phyloP scores from a whole-genome alignment of 2,888 invertebrate genomes.

The Ophioninae sp. region DNA sequence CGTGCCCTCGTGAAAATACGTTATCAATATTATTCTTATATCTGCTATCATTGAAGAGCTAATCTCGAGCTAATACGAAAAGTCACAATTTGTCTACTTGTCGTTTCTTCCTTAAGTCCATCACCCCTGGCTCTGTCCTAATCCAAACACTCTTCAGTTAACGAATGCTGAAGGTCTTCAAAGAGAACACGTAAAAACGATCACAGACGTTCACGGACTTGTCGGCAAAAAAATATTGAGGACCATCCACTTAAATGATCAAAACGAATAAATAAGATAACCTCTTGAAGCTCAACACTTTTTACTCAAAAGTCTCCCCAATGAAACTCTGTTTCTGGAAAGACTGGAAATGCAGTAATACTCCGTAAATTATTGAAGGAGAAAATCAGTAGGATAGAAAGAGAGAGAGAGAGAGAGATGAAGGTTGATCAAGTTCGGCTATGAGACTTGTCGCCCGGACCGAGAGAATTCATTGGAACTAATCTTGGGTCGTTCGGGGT shows the following conservation, averaged over 20 bases:
- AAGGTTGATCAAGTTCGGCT: constrained; percentile 46
- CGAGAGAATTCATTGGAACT: constrained; percentile 63
- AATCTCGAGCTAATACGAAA: too few relatives aligned
- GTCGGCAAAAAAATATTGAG: background rate
- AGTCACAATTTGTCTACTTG: too few relatives aligned
- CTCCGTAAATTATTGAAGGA: constrained; percentile 47
- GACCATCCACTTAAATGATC: constrained; percentile 49
- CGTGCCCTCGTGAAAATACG: too few relatives aligned
- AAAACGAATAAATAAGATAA: background rate
- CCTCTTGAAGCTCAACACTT: background rate
- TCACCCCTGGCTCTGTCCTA: too few relatives aligned
- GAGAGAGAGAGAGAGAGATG: constrained; percentile 7
- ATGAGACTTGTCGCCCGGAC: constrained; percentile 41
- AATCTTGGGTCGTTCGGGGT: constrained; percentile 68
- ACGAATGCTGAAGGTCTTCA: too few relatives aligned
- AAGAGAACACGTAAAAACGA: too few relatives aligned
- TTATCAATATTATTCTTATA: too few relatives aligned
- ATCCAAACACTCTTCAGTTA: too few relatives aligned
- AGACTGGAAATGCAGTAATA: constrained; percentile 39
- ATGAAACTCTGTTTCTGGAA: constrained; percentile 9
- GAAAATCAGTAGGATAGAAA: background rate
- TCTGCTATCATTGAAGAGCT: too few relatives aligned
- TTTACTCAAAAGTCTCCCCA: background rate
- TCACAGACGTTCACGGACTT: too few relatives aligned
- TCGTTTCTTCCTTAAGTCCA: too few relatives aligned